Percentiles rank a stretch among this genome's conserved stretches.
phyloP scores from a whole-genome alignment of 2,888 invertebrate genomes.

The Pandemis corylana region DNA sequence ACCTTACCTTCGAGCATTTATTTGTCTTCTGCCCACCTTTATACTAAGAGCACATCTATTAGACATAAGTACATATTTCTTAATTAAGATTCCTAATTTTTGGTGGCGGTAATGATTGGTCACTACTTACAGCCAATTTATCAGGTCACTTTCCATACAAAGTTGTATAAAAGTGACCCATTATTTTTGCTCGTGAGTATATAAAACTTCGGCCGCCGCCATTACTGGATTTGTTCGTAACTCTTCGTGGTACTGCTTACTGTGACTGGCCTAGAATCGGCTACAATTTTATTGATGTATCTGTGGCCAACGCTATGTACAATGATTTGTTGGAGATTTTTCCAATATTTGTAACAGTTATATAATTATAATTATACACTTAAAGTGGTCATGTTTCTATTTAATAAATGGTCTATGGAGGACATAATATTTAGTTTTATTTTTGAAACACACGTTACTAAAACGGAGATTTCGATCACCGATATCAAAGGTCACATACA shows the following conservation, averaged over 20 bases:
- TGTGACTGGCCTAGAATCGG: slow-evolving; percentile 26
- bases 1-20: neutral
- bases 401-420: slow-evolving; percentile 41
- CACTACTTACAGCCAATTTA: neutral
- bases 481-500: no score
- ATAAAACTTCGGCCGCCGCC: neutral
- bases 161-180: no score
- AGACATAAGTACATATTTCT: slow-evolving; percentile 25
- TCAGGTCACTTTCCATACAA: neutral
- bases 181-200: no score
- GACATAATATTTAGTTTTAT: slow-evolving; percentile 37
- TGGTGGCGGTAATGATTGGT: neutral
- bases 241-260: slow-evolving; percentile 22
- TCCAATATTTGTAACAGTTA: slow-evolving; percentile 31
- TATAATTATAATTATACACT: slow-evolving; percentile 29
- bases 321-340: slow-evolving; percentile 15
- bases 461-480: neutral
- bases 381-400: slow-evolving; percentile 34
- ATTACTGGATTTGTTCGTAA: neutral
- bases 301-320: slow-evolving; percentile 26
- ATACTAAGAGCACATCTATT: slow-evolving; percentile 25
- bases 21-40: slow-evolving; percentile 33
- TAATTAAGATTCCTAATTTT: neutral
- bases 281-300: neutral
- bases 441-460: neutral